A percentile compares a stretch with the other conserved stretches of the same genome.
Conservation (phyloP, 2,113 vertebrate species). For the Ciconia maguari region DNA sequence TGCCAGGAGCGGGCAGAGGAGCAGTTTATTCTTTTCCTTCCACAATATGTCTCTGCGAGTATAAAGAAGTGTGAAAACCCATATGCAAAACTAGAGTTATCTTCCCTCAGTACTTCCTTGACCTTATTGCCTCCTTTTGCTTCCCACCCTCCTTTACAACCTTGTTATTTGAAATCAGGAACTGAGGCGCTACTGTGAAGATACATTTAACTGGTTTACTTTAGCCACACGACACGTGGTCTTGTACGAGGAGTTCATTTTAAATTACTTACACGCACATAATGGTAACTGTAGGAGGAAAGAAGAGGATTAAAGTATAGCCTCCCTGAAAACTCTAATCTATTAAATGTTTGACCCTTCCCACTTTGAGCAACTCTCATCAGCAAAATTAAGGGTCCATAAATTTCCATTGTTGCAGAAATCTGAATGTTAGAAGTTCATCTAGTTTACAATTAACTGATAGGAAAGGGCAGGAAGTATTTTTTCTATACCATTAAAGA, state of each 20-base stretch:
- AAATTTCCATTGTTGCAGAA: background rate
- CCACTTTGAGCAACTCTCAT: background rate
- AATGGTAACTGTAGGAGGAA: background rate
- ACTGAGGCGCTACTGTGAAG: background rate
- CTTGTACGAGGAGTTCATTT: background rate
- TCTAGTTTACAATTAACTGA: background rate
- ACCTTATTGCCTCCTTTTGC: background rate
- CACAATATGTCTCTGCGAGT: background rate
- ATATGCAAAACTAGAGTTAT: background rate
- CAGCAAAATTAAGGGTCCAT: background rate
- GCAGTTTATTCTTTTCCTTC: background rate
- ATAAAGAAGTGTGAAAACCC: background rate
- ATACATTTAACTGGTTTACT: background rate
- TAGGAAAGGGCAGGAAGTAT: background rate
- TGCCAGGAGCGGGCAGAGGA: background rate
- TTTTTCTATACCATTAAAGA: background rate
- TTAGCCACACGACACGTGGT: background rate
- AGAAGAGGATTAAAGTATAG: background rate
- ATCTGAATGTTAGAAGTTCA: background rate
- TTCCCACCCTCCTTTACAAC: background rate
- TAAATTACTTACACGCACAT: background rate
- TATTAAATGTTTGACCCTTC: background rate
- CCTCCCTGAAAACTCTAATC: background rate
- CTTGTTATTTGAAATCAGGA: background rate
- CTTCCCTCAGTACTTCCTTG: background rate